A percentile compares a stretch with the other conserved stretches of the same genome.
Evolutionary conservation across 2,113 vertebrate species (phyloP).

Genomic region (Spea bombifrons): DNA sequence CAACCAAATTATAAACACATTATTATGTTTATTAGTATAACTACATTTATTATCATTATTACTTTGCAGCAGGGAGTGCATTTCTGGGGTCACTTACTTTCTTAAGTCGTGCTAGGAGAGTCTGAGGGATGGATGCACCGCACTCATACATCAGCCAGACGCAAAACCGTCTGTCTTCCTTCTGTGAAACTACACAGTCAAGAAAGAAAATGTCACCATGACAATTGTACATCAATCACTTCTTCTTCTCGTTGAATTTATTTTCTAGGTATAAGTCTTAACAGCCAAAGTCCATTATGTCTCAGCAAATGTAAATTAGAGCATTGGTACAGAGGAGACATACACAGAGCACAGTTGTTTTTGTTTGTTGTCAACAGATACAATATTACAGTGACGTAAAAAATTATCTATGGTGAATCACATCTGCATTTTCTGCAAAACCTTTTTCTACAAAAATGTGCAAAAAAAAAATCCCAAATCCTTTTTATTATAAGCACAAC

Average conservation of each 20-base stretch:
- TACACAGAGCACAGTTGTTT: no score
- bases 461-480: no score
- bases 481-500: no score
- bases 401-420: no score
- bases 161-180: constrained; percentile 37
- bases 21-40: no score
- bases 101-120: constrained; percentile 35
- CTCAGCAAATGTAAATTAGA: not conserved
- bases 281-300: not conserved
- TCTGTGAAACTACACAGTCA: constrained; percentile 12
- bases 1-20: no score
- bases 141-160: constrained; percentile 36
- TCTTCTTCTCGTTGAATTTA: not conserved
- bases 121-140: constrained; percentile 21
- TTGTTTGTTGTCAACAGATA: no score
- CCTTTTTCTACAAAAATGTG: no score
- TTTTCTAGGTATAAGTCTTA: not conserved
- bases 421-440: no score
- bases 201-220: not conserved
- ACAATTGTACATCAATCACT: not conserved
- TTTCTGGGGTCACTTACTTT: constrained; percentile 10
- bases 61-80: no score
- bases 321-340: not conserved
- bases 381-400: no score
- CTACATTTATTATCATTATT: no score